A percentile compares a stretch with the other conserved stretches of the same genome.
Evolutionary conservation across 92 coral and sea anemone genomes (phyloP).

Genomic region (Anthopleura xanthogrammica): DNA sequence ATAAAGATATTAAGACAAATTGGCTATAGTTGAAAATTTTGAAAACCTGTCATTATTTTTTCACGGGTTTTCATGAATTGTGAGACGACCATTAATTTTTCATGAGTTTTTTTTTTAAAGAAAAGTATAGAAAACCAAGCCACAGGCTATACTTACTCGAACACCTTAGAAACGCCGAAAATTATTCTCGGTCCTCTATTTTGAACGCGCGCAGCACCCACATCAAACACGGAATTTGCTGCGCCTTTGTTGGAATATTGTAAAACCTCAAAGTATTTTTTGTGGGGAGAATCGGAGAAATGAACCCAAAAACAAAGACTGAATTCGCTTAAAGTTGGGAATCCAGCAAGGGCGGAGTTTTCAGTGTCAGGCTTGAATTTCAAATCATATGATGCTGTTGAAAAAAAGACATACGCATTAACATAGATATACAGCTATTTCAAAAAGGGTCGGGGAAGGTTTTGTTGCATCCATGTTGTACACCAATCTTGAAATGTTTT

Average conservation of each 20-base stretch:
- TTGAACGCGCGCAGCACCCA: background rate
- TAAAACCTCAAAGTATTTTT: background rate
- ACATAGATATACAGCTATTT: no score
- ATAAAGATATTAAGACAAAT: no score
- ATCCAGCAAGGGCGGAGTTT: background rate
- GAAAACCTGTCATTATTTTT: no score
- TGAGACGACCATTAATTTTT: no score
- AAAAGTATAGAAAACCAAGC: background rate
- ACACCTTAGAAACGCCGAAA: background rate
- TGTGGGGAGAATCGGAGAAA: background rate
- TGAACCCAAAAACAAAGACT: background rate
- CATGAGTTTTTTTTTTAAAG: background rate
- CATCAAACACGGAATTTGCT: background rate
- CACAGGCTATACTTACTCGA: background rate
- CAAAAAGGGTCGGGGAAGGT: no score
- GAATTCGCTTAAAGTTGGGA: background rate
- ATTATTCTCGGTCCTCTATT: no score
- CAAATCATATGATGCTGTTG: background rate
- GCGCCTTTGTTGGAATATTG: background rate
- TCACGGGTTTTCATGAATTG: no score
- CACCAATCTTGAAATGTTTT: no score
- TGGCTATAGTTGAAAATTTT: no score
- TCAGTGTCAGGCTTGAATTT: background rate
- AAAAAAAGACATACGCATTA: background rate
- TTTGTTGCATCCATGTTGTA: no score